phyloP scores from a whole-genome alignment of 2,797 vertebrate species.

The Pipistrellus pygmaeus region DNA sequence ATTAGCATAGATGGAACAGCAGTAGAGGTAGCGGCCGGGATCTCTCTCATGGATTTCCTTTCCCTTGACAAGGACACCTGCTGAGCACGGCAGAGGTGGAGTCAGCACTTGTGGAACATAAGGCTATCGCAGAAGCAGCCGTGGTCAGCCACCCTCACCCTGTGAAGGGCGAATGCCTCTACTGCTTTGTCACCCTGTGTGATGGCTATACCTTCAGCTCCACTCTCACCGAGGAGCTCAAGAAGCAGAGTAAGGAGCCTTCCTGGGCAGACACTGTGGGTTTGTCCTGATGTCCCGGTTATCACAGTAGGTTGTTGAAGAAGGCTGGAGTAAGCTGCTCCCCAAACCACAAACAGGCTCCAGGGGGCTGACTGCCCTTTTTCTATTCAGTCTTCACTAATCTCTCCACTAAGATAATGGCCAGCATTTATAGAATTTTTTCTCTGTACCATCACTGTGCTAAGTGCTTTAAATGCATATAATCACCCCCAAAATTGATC shows the following conservation, averaged over 20 bases:
- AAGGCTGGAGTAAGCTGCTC: background rate
- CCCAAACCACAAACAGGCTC: background rate
- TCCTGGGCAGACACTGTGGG: background rate
- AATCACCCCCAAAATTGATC: conserved; percentile 46
- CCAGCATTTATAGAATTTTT: conserved; percentile 37
- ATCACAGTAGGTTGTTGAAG: background rate
- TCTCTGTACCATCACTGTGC: background rate
- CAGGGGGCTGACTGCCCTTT: background rate
- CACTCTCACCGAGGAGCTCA: conserved; percentile 91
- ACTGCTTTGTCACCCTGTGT: conserved; percentile 96
- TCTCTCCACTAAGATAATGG: conserved; percentile 20
- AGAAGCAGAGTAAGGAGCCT: conserved; percentile 90
- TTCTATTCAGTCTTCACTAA: background rate
- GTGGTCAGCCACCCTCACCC: conserved; percentile 95
- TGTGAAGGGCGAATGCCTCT: conserved; percentile 97
- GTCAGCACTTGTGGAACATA: conserved; percentile 94
- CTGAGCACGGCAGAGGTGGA: conserved; percentile 98
- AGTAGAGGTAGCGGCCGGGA: background rate
- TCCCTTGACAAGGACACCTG: conserved; percentile 92
- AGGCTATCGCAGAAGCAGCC: conserved; percentile 92
- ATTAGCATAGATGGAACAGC: background rate
- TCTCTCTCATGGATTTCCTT: conserved; percentile 29
- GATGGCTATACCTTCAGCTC: conserved; percentile 91
- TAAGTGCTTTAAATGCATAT: conserved; percentile 43
- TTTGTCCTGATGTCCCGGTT: background rate